phyloP scores from a whole-genome alignment of 2,113 vertebrate genomes.

The Dromaius novaehollandiae region DNA sequence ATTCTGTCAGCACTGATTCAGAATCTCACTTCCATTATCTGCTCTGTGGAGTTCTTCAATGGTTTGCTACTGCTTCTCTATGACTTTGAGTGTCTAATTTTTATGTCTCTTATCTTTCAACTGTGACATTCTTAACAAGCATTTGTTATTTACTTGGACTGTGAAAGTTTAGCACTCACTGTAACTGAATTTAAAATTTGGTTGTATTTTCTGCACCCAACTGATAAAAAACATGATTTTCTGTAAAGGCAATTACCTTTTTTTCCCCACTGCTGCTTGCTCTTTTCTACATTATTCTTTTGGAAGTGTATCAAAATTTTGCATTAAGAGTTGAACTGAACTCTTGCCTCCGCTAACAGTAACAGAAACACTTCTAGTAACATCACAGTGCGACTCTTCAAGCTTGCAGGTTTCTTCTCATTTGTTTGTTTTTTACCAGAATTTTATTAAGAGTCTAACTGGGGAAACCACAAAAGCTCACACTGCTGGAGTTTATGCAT shows the following conservation, averaged over 20 bases:
- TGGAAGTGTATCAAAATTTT: neutral
- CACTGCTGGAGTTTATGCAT: neutral
- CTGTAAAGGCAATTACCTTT: neutral
- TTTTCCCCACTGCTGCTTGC: neutral
- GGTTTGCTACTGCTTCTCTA: neutral
- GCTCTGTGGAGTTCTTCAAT: neutral
- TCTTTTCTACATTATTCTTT: neutral
- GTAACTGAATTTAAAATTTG: neutral
- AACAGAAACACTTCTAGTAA: neutral
- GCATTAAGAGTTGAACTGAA: neutral
- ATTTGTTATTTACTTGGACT: neutral
- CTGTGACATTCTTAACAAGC: neutral
- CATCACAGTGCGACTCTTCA: neutral
- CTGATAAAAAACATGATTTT: neutral
- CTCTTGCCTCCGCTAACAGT: neutral
- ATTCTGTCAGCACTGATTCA: neutral
- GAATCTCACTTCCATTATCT: neutral
- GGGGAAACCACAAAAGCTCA: neutral
- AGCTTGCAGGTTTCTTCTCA: fast-evolving
- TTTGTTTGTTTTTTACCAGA: neutral
- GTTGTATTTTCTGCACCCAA: neutral
- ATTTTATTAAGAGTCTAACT: neutral
- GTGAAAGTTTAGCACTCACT: neutral
- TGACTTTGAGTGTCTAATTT: neutral
- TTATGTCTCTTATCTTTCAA: neutral